These are phyloP conservation scores for Lingula anatina DNA, from an alignment of 2,888 invertebrate genomes.

Conservation along the genomic window DNA sequence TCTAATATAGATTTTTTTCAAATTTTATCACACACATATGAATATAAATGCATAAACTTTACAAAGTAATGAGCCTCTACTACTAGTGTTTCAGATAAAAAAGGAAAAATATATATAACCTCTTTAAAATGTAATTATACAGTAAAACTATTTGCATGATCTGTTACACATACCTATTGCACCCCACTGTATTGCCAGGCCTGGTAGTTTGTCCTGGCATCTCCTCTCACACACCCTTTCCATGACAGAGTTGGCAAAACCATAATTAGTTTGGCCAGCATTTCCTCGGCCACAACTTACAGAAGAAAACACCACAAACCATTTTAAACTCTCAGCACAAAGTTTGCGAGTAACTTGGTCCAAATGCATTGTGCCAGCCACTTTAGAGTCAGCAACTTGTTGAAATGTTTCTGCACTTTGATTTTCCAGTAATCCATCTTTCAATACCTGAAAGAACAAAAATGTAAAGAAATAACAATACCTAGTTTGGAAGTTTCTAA, in stretches of 20 bases:
- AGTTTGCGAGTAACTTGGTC: constrained; percentile 73
- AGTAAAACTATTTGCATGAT: too few species aligned
- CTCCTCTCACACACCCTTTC: constrained; percentile 88
- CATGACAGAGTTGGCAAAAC: constrained; percentile 95
- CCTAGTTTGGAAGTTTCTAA: too few species aligned
- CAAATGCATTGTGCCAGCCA: constrained; percentile 74
- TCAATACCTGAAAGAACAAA: constrained; percentile 60
- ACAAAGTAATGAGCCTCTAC: too few species aligned
- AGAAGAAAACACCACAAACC: constrained; percentile 95
- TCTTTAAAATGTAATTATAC: too few species aligned
- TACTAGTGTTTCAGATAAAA: too few species aligned
- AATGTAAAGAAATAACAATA: not conserved
- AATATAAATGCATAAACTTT: too few species aligned
- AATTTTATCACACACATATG: too few species aligned
- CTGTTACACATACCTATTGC: too few species aligned
- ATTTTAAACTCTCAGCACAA: constrained; percentile 70
- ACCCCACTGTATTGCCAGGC: constrained; percentile 94
- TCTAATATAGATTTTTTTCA: too few species aligned
- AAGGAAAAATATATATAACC: too few species aligned
- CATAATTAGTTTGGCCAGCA: constrained; percentile 94
- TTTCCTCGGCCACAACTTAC: constrained; percentile 96
- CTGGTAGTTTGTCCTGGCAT: constrained; percentile 78
- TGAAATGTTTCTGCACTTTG: constrained; percentile 72
- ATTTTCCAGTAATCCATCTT: constrained; percentile 83
- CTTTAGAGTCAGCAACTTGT: constrained; percentile 79